phyloP scores from a whole-genome alignment of 2,888 invertebrate species.

The Drosophila anomelani region DNA sequence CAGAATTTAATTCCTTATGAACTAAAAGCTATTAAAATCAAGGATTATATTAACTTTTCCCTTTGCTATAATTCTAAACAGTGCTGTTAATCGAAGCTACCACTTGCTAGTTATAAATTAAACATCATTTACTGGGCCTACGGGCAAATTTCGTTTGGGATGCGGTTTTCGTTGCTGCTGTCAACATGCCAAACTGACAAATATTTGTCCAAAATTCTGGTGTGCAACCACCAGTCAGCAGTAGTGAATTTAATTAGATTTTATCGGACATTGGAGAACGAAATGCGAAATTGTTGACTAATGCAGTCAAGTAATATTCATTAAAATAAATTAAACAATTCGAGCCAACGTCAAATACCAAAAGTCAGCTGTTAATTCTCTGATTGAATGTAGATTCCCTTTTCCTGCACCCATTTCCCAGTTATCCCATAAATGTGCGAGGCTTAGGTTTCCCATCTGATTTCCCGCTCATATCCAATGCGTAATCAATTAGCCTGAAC shows the following conservation, averaged over 20 bases:
- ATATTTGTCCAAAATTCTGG: slow-evolving; percentile 69
- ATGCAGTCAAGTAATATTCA: slow-evolving; percentile 74
- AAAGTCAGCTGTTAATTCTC: slow-evolving; percentile 17
- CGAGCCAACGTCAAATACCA: neutral
- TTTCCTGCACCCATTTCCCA: neutral
- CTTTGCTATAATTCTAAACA: neutral
- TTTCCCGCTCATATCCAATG: slow-evolving; percentile 2
- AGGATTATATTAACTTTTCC: neutral
- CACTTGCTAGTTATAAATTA: slow-evolving; percentile 47
- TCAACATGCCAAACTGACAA: slow-evolving; percentile 72
- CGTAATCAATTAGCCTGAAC: slow-evolving; percentile 56
- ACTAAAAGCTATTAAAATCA: neutral
- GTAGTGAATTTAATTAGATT: slow-evolving; percentile 76
- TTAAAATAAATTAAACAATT: slow-evolving; percentile 57
- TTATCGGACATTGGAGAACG: slow-evolving; percentile 43
- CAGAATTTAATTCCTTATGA: no score
- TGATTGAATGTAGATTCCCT: slow-evolving; percentile 6
- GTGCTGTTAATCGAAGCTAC: slow-evolving; percentile 4
- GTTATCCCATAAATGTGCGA: slow-evolving; percentile 11
- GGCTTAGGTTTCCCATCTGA: slow-evolving; percentile 14
- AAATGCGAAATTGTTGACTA: slow-evolving; percentile 36
- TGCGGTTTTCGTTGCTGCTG: slow-evolving; percentile 72
- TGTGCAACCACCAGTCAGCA: slow-evolving; percentile 33
- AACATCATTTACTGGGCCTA: slow-evolving; percentile 51
- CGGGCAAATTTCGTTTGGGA: slow-evolving; percentile 37